Base-by-base conservation (phyloP, 2,797 vertebrate species). In the Poeciliopsis presidionis region DNA sequence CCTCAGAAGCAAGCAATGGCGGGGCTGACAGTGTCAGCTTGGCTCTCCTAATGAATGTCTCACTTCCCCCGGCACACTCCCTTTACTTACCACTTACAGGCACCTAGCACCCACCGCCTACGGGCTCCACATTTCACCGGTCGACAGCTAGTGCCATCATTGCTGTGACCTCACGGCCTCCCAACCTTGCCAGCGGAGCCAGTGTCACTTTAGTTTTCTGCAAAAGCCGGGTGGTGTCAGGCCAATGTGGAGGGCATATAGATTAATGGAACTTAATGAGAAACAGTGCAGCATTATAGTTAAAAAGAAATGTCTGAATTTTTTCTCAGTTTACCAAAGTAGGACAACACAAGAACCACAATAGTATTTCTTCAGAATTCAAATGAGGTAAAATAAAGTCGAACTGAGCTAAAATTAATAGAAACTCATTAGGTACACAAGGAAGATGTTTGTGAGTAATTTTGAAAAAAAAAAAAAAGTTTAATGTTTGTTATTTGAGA, bases 31-130 rank as follows among this genome's bases (percentile, higher is more conserved):
- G 94, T 83, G 93, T 96, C 95, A 95, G 93, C 94, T 96, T 94
- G 93, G 94, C 94, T 96, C 93, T 91, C 91, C 94, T 96, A 96
- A 96, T 96, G 95, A 96, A 96, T 94, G 93, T 95, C 94, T 96
- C 94, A 94, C 93, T 94, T 93, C 92, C 92, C 85, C 91, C 90
- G 87, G 94, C 94, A 88, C 87, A 89, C 89, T 93, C 86, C 85
- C 89, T 92, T 93, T 89, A 92, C 91, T 92, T 91, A 91, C 84
- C 88, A 87, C 93, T 93, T 79, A 84, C 86, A 91, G 94, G 91
- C 93, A 94, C 88, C 91, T 90, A 89, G 91, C 91, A 87, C 89
- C 91, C 87, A 89, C 86, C 85, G 92, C 92, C 94, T 91, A 91
- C 90, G 84, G 91, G 92, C 84, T 88, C 85, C 87, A 83, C 87